Conservation (phyloP, 2,113 vertebrate species). For the Colius striatus region DNA sequence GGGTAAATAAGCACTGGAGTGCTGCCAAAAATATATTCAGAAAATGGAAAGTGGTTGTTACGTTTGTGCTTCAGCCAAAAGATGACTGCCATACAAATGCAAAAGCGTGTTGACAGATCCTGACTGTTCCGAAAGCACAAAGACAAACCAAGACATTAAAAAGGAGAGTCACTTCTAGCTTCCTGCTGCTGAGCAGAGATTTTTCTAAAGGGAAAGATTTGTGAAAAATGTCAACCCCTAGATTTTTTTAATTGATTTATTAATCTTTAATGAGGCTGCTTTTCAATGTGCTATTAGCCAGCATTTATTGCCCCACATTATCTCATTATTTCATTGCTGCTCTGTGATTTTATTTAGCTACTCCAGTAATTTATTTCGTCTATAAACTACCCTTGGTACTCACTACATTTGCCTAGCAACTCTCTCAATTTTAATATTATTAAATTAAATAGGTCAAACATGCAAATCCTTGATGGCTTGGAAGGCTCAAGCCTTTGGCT, state of each 20-base stretch:
- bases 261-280: not conserved
- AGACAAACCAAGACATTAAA: not conserved
- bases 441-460: not conserved
- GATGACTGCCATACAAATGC: not conserved
- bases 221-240: not conserved
- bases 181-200: not conserved
- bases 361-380: not conserved
- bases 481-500: not conserved
- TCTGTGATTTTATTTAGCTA: conserved; percentile 14
- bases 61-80: not conserved
- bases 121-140: not conserved
- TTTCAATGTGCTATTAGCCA: conserved; percentile 25
- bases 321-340: conserved; percentile 15
- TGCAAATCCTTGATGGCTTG: not conserved
- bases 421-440: conserved; percentile 14
- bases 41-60: not conserved
- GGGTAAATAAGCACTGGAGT: not conserved
- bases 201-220: not conserved
- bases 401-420: conserved; percentile 13
- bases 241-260: not conserved
- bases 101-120: not conserved
- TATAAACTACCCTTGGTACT: not conserved
- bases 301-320: conserved; percentile 10
- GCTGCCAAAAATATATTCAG: not conserved
- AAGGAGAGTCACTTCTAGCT: not conserved